A percentile compares a stretch with the other conserved stretches of the same genome.
These are phyloP conservation scores for Archilochus colubris DNA, from an alignment of 2,113 vertebrate species.

Conservation along the genomic window DNA sequence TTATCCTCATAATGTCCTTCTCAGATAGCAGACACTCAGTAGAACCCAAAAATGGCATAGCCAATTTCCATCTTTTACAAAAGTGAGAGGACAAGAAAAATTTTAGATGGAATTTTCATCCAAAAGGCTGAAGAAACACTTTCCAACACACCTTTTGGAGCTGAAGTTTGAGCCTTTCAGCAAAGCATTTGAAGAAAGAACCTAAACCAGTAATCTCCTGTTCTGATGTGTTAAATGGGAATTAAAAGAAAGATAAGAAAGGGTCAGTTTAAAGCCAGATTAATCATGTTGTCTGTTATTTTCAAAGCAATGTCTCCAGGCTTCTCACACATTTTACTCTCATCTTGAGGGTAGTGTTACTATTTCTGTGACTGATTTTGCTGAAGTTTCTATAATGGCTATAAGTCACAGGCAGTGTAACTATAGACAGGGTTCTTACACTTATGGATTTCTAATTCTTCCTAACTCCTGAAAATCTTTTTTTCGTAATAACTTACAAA, in stretches of 20 bases:
- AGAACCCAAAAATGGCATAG: not conserved
- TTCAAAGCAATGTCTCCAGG: not conserved
- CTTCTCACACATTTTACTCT: rapidly evolving
- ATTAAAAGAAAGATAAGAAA: not conserved
- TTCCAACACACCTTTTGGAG: not conserved
- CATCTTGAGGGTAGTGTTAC: not conserved
- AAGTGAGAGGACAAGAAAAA: not conserved
- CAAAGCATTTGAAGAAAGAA: not conserved
- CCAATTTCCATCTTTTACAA: not conserved
- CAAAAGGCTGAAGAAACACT: not conserved
- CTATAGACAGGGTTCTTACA: not conserved
- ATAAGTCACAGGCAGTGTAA: not conserved
- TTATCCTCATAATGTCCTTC: not conserved
- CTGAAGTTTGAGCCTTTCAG: not conserved
- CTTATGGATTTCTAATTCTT: not conserved
- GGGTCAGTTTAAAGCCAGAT: not conserved
- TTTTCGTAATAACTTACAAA: not conserved
- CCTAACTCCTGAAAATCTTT: not conserved
- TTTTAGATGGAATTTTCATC: not conserved
- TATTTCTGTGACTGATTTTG: not conserved
- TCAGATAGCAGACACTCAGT: not conserved
- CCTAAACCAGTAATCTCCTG: not conserved
- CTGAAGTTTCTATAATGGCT: not conserved
- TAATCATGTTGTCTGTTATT: not conserved
- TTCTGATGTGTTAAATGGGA: not conserved